Percentiles rank a stretch among this genome's conserved stretches.
phyloP scores from a whole-genome alignment of 2,888 invertebrate species.

The Callosobruchus maculatus region DNA sequence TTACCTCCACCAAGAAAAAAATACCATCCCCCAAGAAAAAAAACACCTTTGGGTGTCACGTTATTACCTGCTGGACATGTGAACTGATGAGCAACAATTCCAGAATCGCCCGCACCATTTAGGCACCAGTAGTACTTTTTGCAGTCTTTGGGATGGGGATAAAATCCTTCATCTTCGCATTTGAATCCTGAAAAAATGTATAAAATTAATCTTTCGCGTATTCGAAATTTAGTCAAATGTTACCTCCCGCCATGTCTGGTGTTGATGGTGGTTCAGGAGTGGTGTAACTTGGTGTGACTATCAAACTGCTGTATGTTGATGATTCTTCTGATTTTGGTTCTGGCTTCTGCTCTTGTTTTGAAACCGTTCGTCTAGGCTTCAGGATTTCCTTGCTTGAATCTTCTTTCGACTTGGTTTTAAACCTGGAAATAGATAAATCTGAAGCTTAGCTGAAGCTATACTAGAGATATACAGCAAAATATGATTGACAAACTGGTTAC shows the following conservation, averaged over 20 bases:
- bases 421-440: background rate
- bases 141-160: conserved; percentile 86
- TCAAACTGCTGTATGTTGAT: conserved; percentile 45
- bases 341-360: background rate
- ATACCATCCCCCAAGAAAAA: too few relatives aligned
- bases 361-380: conserved; percentile 27
- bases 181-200: conserved; percentile 66
- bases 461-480: too few relatives aligned
- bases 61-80: conserved; percentile 81
- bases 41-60: too few relatives aligned
- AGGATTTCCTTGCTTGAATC: conserved; percentile 22
- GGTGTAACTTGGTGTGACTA: conserved; percentile 50
- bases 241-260: conserved; percentile 82
- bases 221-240: conserved; percentile 14
- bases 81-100: conserved; percentile 88
- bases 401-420: background rate
- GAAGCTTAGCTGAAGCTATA: background rate
- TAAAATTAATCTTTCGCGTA: background rate
- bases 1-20: too few relatives aligned
- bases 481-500: too few relatives aligned
- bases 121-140: conserved; percentile 95
- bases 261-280: conserved; percentile 86
- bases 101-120: conserved; percentile 83
- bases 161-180: conserved; percentile 91
- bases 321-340: conserved; percentile 50